Percentiles rank a stretch among this genome's conserved stretches.
These are phyloP conservation scores for Paratilapia polleni DNA, from an alignment of 2,113 vertebrate species.

Conservation along the genomic window DNA sequence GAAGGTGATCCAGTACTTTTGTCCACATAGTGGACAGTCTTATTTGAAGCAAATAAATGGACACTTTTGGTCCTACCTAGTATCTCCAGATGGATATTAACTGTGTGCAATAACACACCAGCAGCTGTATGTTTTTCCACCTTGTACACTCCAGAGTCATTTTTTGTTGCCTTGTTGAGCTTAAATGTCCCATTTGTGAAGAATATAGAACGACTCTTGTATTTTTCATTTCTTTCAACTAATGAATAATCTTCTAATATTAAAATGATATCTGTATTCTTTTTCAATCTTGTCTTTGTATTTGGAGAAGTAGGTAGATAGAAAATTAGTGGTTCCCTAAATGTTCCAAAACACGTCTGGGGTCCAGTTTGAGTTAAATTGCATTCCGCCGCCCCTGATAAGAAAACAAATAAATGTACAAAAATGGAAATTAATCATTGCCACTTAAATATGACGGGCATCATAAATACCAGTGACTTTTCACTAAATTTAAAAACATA, in stretches of 20 bases:
- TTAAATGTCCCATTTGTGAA: background rate
- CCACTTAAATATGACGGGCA: background rate
- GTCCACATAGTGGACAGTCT: too few species aligned
- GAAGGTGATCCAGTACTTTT: too few species aligned
- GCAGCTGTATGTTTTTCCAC: background rate
- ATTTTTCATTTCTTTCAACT: background rate
- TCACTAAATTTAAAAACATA: background rate
- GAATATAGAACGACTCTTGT: background rate
- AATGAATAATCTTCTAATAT: rapidly evolving
- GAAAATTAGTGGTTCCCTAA: background rate
- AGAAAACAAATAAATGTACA: background rate
- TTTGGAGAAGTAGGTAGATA: background rate
- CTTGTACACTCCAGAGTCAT: slow-evolving; percentile 29
- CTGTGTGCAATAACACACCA: rapidly evolving
- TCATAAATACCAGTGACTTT: background rate
- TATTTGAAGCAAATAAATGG: background rate
- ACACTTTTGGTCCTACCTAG: slow-evolving; percentile 23
- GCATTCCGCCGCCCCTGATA: background rate
- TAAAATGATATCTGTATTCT: background rate
- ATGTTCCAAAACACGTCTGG: background rate
- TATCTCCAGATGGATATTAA: slow-evolving; percentile 20
- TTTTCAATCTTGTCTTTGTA: background rate
- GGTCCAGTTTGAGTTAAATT: background rate
- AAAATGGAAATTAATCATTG: rapidly evolving
- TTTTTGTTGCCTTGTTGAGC: background rate